Evolutionary conservation across 2,888 invertebrate species (phyloP).

Genomic region (Pristionchus arcanus): DNA sequence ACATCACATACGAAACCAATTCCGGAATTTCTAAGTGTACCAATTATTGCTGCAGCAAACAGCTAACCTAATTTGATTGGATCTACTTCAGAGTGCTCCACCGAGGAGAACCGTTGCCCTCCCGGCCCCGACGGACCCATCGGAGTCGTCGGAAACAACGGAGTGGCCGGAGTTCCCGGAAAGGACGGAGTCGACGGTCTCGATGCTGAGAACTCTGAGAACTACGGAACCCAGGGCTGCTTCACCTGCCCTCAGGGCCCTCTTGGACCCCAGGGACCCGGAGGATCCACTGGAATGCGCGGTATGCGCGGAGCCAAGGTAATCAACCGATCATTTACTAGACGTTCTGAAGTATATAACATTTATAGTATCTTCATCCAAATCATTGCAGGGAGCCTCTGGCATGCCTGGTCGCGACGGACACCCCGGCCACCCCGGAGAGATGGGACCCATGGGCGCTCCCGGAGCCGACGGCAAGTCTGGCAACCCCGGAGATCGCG

Average conservation of each 20-base stretch:
- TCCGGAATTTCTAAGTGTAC: no score
- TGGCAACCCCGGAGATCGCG: conserved; percentile 72
- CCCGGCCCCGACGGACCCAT: conserved; percentile 70
- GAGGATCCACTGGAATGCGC: conserved; percentile 71
- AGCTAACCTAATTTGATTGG: not conserved
- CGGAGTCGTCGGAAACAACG: conserved; percentile 69
- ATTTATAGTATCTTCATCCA: no score
- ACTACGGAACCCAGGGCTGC: conserved; percentile 73
- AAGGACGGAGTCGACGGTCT: conserved; percentile 68
- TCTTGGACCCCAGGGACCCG: conserved; percentile 69
- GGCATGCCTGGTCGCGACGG: conserved; percentile 73
- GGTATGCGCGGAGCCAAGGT: conserved; percentile 73
- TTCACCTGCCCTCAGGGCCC: conserved; percentile 74
- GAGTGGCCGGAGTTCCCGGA: conserved; percentile 64
- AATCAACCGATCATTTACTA: no score
- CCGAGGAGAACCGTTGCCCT: conserved; percentile 72
- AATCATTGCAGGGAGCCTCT: conserved; percentile 63
- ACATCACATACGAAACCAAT: not conserved
- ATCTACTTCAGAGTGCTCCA: conserved; percentile 59
- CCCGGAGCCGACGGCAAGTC: conserved; percentile 63
- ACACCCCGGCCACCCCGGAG: conserved; percentile 67
- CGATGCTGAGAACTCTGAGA: conserved; percentile 72
- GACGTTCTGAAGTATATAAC: no score
- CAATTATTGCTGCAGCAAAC: not conserved
- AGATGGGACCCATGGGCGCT: conserved; percentile 60